phyloP scores from a whole-genome alignment of 2,888 invertebrate species.

The Orgyia antiqua region DNA sequence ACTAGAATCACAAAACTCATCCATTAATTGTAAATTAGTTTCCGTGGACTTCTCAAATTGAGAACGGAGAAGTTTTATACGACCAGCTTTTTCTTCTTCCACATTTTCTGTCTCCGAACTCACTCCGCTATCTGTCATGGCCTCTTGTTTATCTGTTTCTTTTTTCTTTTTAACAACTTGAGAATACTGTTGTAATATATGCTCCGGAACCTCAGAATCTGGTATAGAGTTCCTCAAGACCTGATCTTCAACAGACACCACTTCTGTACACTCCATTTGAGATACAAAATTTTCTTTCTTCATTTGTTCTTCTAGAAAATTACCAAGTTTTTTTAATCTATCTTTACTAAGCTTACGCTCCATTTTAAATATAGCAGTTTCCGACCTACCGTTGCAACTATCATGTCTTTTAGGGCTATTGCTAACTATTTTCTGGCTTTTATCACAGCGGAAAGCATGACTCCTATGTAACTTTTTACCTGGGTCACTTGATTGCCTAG shows the following conservation, averaged over 20 bases:
- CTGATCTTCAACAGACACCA: constrained; percentile 14
- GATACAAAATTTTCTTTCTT: constrained; percentile 58
- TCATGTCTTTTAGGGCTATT: constrained; percentile 51
- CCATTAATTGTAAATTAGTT: constrained; percentile 51
- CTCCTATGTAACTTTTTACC: constrained; percentile 77
- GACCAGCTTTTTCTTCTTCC: constrained; percentile 56
- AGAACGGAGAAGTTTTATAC: constrained; percentile 38
- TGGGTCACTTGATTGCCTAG: constrained; percentile 70
- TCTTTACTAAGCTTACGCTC: constrained; percentile 61
- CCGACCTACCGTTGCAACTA: constrained; percentile 58
- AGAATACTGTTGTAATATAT: constrained; percentile 69
- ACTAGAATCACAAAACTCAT: constrained; percentile 54
- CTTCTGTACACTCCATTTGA: constrained; percentile 10
- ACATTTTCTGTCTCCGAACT: constrained; percentile 71
- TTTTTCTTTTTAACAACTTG: constrained; percentile 58
- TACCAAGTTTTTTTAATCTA: constrained; percentile 53
- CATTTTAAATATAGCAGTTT: constrained; percentile 59
- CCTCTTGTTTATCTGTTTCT: constrained; percentile 52
- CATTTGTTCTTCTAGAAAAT: constrained; percentile 66
- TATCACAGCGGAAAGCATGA: constrained; percentile 78
- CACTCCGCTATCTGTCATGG: constrained; percentile 70
- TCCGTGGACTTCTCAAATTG: constrained; percentile 26
- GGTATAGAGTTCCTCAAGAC: constrained; percentile 43
- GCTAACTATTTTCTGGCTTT: constrained; percentile 48
- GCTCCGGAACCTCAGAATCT: constrained; percentile 59